Conservation (phyloP, 2,888 invertebrate genomes). For the Ditula angustiorana region DNA sequence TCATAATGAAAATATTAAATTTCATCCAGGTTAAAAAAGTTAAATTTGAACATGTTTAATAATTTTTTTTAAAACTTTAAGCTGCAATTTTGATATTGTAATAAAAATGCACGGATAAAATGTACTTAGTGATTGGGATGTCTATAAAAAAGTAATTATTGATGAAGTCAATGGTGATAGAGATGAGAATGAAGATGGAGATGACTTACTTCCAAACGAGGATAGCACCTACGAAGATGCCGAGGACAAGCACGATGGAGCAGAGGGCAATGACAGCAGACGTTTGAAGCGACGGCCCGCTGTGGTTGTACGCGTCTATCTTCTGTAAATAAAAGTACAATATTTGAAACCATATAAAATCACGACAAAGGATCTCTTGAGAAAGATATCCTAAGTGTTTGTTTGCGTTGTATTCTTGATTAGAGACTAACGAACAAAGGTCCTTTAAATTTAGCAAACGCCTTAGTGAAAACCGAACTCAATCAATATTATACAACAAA, state of each 20-base stretch:
- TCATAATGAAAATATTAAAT: neutral
- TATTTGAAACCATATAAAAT: constrained; percentile 8
- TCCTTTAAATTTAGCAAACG: neutral
- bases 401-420: neutral
- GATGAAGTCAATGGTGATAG: neutral
- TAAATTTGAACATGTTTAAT: neutral
- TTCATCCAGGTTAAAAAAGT: neutral
- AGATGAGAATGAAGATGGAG: neutral
- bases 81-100: too few relatives aligned
- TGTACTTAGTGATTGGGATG: too few relatives aligned
- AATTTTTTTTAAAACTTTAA: too few relatives aligned
- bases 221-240: constrained; percentile 92
- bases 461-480: too few relatives aligned
- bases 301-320: constrained; percentile 95
- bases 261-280: constrained; percentile 94
- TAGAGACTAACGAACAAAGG: neutral
- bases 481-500: too few relatives aligned
- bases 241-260: constrained; percentile 91
- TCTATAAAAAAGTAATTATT: neutral
- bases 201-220: constrained; percentile 95
- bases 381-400: constrained; percentile 14
- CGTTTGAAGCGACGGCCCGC: constrained; percentile 93
- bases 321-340: constrained; percentile 87
- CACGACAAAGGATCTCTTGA: neutral
- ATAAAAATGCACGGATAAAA: too few relatives aligned